A percentile compares a stretch with the other conserved stretches of the same genome.
These are phyloP conservation scores for Mantis religiosa DNA, from an alignment of 2,888 invertebrate genomes.

Conservation along the genomic window DNA sequence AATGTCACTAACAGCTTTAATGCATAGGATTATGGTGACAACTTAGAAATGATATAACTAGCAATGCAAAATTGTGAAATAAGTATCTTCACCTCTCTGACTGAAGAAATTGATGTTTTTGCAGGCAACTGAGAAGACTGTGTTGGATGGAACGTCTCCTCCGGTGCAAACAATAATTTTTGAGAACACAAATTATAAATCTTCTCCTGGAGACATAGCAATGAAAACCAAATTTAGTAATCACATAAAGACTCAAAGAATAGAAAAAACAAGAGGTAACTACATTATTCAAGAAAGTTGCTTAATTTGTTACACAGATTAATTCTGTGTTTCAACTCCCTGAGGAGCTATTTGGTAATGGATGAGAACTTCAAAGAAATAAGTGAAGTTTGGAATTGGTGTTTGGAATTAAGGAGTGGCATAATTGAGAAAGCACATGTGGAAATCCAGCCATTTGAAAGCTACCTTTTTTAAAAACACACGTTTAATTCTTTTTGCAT, in stretches of 20 bases:
- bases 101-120: neutral
- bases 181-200: slow-evolving; percentile 85
- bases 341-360: neutral
- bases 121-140: slow-evolving; percentile 51
- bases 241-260: slow-evolving; percentile 41
- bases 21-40: no score
- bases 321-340: neutral
- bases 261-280: slow-evolving; percentile 36
- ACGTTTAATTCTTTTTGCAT: neutral
- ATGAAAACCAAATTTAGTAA: slow-evolving; percentile 60
- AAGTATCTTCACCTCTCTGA: neutral
- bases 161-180: slow-evolving; percentile 86
- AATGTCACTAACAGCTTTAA: no score
- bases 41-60: no score
- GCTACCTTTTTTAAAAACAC: neutral
- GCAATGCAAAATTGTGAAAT: neutral
- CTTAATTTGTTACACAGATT: neutral
- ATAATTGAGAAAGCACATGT: neutral
- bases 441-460: neutral
- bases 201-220: slow-evolving; percentile 44
- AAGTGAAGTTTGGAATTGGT: neutral
- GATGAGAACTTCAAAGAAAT: neutral
- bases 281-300: neutral
- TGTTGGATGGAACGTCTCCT: slow-evolving; percentile 69
- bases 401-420: neutral